Evolutionary conservation across 2,888 invertebrate genomes (phyloP), one percentile per base, ranked within the genome.

Genomic region (Mythimna albipuncta): DNA sequence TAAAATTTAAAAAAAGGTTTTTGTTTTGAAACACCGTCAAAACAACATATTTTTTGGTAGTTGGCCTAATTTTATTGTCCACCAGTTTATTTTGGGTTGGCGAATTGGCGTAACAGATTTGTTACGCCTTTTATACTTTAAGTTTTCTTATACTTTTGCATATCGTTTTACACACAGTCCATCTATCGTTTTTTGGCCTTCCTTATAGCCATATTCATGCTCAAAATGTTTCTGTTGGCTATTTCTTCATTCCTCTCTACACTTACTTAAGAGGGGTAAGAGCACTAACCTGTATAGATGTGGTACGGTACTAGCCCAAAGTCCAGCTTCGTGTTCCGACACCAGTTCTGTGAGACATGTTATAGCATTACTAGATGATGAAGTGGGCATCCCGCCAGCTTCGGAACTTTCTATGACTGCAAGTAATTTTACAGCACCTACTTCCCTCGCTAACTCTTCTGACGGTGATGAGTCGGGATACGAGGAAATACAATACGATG

Each of bases 241-340:
- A 19, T 52, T n/a, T 52, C 50, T n/a, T 52, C 50, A 52, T 52
- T 52, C n/a, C n/a, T 52, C 50, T 52, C 7, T 7, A 52, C n/a
- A n/a, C 19, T 52, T 41, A 16, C 13, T 10, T 62, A 6, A 26
- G 1, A 44, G n/a, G 10, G 13, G 19, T 50, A 57, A 57, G 19
- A 64, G 32, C 32, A 59, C 57, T 44, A 79, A 96, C 96, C 96
- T 96, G 89, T 97, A 97, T 81, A 97, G 90, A 79, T 96, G 95
- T 47, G 97, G 97, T 79, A 97, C 94, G 65, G 96, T 96, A 81
- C 93, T 96, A 9, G 96, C 96, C 94, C 97, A 97, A 32, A 97
- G 92, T 19, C 97, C 97, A 74, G 97, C 96, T 64, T 96, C 96
- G 88, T 95, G 95, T 85, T 93, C 94, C 1, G 94, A 90, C 26